phyloP scores from a whole-genome alignment of 1,140 invertebrate species.

The Amyelois transitella region DNA sequence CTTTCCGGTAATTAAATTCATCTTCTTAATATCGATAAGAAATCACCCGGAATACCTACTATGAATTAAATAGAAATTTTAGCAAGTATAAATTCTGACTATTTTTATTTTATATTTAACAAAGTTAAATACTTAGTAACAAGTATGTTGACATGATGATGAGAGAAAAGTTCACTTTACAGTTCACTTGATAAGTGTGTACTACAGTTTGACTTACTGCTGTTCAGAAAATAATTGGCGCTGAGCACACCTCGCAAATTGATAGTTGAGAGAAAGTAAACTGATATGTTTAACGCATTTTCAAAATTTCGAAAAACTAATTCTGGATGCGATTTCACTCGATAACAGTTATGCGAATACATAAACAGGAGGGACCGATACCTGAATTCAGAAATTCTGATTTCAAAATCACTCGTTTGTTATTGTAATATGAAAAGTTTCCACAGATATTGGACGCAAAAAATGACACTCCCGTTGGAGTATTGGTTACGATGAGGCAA shows the following conservation, averaged over 20 bases:
- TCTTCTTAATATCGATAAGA: no score
- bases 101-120: no score
- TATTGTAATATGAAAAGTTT: slow-evolving; percentile 17
- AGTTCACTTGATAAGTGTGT: neutral
- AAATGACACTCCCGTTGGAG: slow-evolving; percentile 27
- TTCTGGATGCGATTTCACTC: slow-evolving; percentile 42
- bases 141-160: no score
- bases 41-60: no score
- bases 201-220: neutral
- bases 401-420: slow-evolving; percentile 19
- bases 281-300: slow-evolving; percentile 42
- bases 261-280: slow-evolving; percentile 42
- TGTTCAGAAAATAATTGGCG: slow-evolving; percentile 29
- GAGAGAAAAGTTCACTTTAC: no score
- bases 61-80: no score
- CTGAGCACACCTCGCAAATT: slow-evolving; percentile 29
- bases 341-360: slow-evolving; percentile 25
- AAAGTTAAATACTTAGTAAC: no score
- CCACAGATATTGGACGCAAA: slow-evolving; percentile 18
- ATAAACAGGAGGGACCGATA: slow-evolving; percentile 13
- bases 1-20: no score
- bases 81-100: no score
- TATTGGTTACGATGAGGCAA: slow-evolving; percentile 26
- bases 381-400: slow-evolving; percentile 22
- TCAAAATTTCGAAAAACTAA: slow-evolving; percentile 38